Evolutionary conservation across 2,888 invertebrate genomes (phyloP), one percentile per base, ranked within the genome.

Genomic region (Subacronicta megacephala): DNA sequence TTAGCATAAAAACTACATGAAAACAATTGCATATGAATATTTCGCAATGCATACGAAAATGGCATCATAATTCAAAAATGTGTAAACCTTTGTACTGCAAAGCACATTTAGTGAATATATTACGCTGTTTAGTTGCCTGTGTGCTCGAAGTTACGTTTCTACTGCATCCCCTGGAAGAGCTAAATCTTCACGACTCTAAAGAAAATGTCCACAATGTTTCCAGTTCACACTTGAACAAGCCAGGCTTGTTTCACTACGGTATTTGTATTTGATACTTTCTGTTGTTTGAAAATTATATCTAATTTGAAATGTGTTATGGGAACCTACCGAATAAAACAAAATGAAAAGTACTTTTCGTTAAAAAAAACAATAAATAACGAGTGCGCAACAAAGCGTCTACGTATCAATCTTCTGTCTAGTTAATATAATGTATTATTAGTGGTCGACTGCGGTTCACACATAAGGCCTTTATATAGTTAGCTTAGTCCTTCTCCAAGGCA

Each of bases 121-220:
- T 53, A 42, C 49, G 7, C 37, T 49, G 42, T 57, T 68, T 68
- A 59, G 47, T 49, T 57, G 41, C 41, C 41, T 51, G 38, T 47
- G 31, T 57, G 45, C 10, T 57, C 29, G 45, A 58, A 64, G 72
- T 56, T 47, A 56, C 55, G 56, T 68, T 59, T 67, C 67, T 68
- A 31, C 53, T 46, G 62, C 71, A 58, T 70, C 50, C 72, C 70
- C 26, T 66, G 66, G 73, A 71, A 58, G 61, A 79, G 65, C 72
- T 83, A 81, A 84, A 84, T 83, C 83, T 83, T 69, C 53, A 29
- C 62, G 64, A 70, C 63, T 73, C 68, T 66, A 71, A 77, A 75
- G 71, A 75, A 81, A 83, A 81, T 73, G 75, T 77, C 69, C 65
- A 62, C 63, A 58, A 77, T 76, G 73, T 78, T 75, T 73, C 59